Conservation (phyloP, 2,113 vertebrate genomes). For the Pterocles burchelli region DNA sequence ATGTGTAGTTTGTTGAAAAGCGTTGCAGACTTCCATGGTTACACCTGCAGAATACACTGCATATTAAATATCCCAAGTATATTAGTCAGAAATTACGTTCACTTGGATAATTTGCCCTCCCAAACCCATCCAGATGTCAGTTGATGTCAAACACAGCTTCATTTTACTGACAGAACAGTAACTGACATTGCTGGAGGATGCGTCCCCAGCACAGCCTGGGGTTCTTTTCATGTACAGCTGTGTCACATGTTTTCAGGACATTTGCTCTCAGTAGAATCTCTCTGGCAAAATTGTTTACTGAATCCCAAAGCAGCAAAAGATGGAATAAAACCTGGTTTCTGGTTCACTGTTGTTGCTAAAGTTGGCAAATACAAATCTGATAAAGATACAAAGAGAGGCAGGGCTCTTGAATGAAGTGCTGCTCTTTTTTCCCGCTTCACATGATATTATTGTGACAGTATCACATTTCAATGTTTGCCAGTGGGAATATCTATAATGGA, state of each 20-base stretch:
- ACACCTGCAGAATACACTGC: neutral
- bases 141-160: neutral
- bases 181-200: neutral
- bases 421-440: neutral
- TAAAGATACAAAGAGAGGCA: neutral
- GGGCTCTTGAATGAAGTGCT: neutral
- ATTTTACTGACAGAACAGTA: neutral
- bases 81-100: neutral
- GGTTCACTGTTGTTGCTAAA: neutral
- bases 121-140: neutral
- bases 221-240: neutral
- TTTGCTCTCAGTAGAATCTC: neutral
- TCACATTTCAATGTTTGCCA: neutral
- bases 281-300: neutral
- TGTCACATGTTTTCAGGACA: neutral
- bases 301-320: neutral
- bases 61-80: rapidly evolving
- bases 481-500: neutral
- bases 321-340: neutral
- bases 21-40: neutral
- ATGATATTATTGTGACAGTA: neutral
- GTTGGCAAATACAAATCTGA: neutral
- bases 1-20: neutral
- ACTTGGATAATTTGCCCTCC: rapidly evolving
- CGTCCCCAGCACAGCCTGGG: rapidly evolving